Evolutionary conservation across 2,888 invertebrate species (phyloP), one percentile per base, ranked within the genome.

Genomic region (Eilema griseolum): DNA sequence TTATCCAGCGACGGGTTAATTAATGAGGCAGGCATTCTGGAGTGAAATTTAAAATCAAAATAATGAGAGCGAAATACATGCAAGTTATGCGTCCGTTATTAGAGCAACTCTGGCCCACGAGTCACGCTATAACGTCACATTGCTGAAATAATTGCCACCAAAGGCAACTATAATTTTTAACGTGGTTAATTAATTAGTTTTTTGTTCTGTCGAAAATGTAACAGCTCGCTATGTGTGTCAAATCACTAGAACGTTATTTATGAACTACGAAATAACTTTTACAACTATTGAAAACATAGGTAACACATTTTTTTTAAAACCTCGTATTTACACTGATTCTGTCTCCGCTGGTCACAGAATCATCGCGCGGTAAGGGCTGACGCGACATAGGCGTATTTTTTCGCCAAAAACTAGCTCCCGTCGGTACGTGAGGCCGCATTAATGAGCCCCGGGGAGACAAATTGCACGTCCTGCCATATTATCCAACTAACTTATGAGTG

Each of bases 371-470:
- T 66, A 78, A 24, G 63, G 61, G 68, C 73, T 65, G 73, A 59
- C 67, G 71, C 73, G 70, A 70, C 77, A 84, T 94, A 95, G 94
- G 94, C 94, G 92, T 88, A 94, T 93, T 94, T 93, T 93, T 93
- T 92, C 89, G 88, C 88, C 84, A 88, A 91, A 52, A 89, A 86
- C 83, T 82, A 87, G 83, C 89, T 85, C 83, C 93, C 94, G 94
- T 85, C 94, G 94, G 93, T 76, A 78, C 89, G 87, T 88, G 89
- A 46, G 69, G 75, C 68, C 74, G 90, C 90, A 90, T 90, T 87
- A 89, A 89, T 90, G 82, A 86, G 56, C 65, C 70, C 62, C 61
- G 59, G 69, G 70, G 68, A 62, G 70, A 72, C 57, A 71, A 72
- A 77, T 74, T 73, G 75, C 71, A 74, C 73, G 67, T 76, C 77